A percentile compares a stretch with the other conserved stretches of the same genome.
Evolutionary conservation across 2,888 invertebrate species (phyloP).

Genomic region (Clivina fossor): DNA sequence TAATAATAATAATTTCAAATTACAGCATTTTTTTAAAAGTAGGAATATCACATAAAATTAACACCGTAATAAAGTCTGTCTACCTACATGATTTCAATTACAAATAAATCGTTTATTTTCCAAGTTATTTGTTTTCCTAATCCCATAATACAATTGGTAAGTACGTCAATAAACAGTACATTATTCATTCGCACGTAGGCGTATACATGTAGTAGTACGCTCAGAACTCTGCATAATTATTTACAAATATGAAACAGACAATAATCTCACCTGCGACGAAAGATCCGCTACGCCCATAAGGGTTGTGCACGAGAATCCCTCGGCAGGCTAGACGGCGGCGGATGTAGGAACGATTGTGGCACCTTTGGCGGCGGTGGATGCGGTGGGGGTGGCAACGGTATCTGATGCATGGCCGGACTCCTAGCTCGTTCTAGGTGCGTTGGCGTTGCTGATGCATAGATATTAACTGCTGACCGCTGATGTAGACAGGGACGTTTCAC

Average conservation of each 20-base stretch:
- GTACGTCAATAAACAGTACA: no score
- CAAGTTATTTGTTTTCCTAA: no score
- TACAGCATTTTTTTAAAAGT: no score
- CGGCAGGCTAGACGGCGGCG: slow-evolving; percentile 55
- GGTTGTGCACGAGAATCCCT: slow-evolving; percentile 63
- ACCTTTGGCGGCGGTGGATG: slow-evolving; percentile 62
- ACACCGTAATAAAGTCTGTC: no score
- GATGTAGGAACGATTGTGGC: slow-evolving; percentile 56
- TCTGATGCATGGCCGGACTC: slow-evolving; percentile 63
- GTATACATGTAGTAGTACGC: no score
- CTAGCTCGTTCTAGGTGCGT: slow-evolving; percentile 55
- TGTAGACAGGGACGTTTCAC: slow-evolving; percentile 64
- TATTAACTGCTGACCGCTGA: slow-evolving; percentile 69
- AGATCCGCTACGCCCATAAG: slow-evolving; percentile 79
- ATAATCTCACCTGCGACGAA: slow-evolving; percentile 62
- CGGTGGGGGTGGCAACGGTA: slow-evolving; percentile 61
- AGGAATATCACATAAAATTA: no score
- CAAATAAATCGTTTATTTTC: no score
- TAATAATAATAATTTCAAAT: no score
- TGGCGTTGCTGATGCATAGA: slow-evolving; percentile 65
- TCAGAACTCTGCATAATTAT: neutral
- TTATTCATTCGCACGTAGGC: no score
- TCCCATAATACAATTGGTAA: no score
- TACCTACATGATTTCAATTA: no score
- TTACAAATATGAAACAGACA: slow-evolving; percentile 13